Conservation (phyloP, 2,797 vertebrate species). For the Balearica regulorum region DNA sequence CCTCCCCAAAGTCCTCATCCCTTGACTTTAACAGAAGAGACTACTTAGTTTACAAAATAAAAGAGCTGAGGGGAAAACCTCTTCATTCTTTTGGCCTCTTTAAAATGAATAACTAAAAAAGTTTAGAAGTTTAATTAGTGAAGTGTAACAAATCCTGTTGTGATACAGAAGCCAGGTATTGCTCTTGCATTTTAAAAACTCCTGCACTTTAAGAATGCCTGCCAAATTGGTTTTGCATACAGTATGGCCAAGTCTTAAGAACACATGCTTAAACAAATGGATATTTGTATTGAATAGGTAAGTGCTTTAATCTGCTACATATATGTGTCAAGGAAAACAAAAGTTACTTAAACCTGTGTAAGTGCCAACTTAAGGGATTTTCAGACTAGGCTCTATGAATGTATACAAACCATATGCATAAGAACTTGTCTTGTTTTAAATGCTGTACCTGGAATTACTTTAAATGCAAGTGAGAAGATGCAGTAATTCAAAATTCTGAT, state of each 20-base stretch:
- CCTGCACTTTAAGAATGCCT: neutral
- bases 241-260: neutral
- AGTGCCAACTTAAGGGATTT: neutral
- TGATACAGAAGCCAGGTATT: neutral
- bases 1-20: neutral
- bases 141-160: neutral
- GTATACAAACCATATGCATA: neutral
- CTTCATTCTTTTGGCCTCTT: neutral
- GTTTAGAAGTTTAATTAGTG: neutral
- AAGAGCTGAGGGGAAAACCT: neutral
- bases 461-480: neutral
- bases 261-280: neutral
- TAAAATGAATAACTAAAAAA: neutral
- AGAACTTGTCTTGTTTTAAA: neutral
- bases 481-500: neutral
- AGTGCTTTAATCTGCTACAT: neutral
- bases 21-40: neutral
- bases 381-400: neutral
- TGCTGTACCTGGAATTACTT: neutral
- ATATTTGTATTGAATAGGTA: neutral
- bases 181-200: neutral
- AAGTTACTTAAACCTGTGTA: neutral
- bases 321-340: neutral
- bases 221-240: neutral
- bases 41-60: neutral